Percentiles rank a stretch among this genome's conserved stretches.
Conservation (phyloP, 2,888 invertebrate species). For the Eupithecia dodoneata region DNA sequence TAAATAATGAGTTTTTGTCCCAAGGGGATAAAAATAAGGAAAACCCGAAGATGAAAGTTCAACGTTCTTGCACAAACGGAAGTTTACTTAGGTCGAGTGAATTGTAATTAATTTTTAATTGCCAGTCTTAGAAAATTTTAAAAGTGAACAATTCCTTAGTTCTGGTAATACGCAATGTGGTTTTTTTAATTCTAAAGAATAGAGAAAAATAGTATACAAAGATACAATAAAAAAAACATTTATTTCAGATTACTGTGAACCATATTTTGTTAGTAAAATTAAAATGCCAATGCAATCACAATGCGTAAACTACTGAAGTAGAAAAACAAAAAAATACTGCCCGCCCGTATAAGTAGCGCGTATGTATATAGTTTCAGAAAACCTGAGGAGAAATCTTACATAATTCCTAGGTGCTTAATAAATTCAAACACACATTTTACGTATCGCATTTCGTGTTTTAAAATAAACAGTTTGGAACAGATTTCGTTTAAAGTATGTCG, state of each 20-base stretch:
- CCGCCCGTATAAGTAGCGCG: no score
- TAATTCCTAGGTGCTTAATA: neutral
- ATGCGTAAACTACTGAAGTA: no score
- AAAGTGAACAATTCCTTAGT: neutral
- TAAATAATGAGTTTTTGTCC: constrained; percentile 3
- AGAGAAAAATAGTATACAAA: no score
- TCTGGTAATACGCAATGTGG: neutral
- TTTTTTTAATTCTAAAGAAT: neutral
- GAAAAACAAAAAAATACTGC: no score
- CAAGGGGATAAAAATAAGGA: neutral
- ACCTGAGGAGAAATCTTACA: neutral
- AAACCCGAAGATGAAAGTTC: neutral
- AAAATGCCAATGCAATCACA: no score
- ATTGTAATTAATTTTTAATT: neutral
- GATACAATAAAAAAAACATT: no score
- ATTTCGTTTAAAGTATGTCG: neutral
- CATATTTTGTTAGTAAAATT: no score
- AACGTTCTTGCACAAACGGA: neutral
- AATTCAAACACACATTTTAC: neutral
- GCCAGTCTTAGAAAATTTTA: neutral
- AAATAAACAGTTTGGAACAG: neutral
- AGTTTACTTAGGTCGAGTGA: neutral
- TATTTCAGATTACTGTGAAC: no score
- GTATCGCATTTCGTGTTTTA: neutral
- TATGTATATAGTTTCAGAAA: no score